A percentile compares a stretch with the other conserved stretches of the same genome.
phyloP scores from a whole-genome alignment of 2,797 vertebrate species.

The Tamandua tetradactyla region DNA sequence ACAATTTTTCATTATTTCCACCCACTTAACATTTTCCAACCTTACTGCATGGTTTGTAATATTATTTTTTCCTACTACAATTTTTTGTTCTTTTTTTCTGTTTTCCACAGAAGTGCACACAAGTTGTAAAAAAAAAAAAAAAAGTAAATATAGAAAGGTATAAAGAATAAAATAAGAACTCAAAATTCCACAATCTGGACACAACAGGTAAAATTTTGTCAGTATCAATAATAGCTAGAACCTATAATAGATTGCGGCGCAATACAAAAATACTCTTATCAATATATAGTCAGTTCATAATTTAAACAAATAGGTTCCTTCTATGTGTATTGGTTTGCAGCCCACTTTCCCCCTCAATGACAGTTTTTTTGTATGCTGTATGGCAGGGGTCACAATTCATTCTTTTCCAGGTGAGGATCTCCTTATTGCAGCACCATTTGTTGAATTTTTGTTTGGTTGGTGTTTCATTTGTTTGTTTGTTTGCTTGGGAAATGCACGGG shows the following conservation, averaged over 20 bases:
- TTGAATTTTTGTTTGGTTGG: too few relatives aligned
- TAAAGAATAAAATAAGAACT: not conserved
- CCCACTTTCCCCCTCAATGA: not conserved
- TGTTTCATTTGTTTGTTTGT: too few relatives aligned
- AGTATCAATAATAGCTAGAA: not conserved
- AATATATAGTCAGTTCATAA: not conserved
- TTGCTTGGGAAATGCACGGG: too few relatives aligned
- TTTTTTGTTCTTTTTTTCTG: not conserved
- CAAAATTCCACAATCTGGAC: not conserved
- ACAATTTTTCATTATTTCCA: not conserved
- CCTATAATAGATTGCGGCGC: not conserved
- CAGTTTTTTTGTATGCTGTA: too few relatives aligned
- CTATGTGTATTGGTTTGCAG: not conserved
- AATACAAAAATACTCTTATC: not conserved
- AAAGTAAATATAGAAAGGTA: not conserved
- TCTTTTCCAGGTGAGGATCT: too few relatives aligned
- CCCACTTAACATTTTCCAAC: not conserved
- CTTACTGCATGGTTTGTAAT: not conserved
- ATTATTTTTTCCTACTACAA: not conserved
- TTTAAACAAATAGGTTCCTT: not conserved
- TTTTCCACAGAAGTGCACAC: not conserved
- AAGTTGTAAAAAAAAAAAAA: constrained; percentile 14
- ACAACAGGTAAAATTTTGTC: not conserved
- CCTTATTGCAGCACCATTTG: too few relatives aligned
- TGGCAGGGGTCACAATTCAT: too few relatives aligned